Evolutionary conservation across 2,797 vertebrate species (phyloP), one percentile per base, ranked within the genome.

Genomic region (Acipenser transmontanus): DNA sequence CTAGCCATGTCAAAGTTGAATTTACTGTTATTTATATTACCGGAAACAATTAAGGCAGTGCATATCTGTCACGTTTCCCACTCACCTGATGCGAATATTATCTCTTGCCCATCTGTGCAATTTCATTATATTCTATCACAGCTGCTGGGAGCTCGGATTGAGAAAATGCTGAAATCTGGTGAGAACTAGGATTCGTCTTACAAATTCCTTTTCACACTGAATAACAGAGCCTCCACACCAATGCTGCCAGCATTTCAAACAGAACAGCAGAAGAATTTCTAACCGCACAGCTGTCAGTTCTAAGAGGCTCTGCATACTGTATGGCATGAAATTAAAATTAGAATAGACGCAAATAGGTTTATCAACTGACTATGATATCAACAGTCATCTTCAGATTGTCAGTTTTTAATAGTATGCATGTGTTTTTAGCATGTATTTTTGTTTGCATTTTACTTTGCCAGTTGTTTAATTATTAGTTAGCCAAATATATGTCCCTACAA

Each of bases 221-320:
- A 60, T 59, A 77, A 86, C 79, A 79, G 77, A 79, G 77, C 71
- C 73, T 71, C 73, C 71, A 72, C 73, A 78, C 73, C 79, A 78
- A 81, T 4, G 82, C 80, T 83, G 81, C 80, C 80, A 80, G 73
- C 68, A 67, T 63, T 69, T 72, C 69, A 70, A 78, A 80, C 74
- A 74, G 76, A 67, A 14, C 61, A 66, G 72, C 68, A 80, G 77
- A 82, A 72, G 52, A n/a, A 9, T 9, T 9, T n/a, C n/a, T 54
- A n/a, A 54, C 4, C 72, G 69, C 73, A 79, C 78, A 74, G 76
- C 79, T 77, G 74, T 74, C 66, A 69, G 76, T 73, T 72, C 69
- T 70, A 70, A 79, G 74, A 80, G 70, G 70, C 73, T 78, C 74
- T 83, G 78, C 81, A 70, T 64, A 63, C 66, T 11, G 64, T 67